Evolutionary conservation across 1,140 invertebrate species (phyloP), one percentile per base, ranked within the genome.

Genomic region (Frieseomelitta varia): DNA sequence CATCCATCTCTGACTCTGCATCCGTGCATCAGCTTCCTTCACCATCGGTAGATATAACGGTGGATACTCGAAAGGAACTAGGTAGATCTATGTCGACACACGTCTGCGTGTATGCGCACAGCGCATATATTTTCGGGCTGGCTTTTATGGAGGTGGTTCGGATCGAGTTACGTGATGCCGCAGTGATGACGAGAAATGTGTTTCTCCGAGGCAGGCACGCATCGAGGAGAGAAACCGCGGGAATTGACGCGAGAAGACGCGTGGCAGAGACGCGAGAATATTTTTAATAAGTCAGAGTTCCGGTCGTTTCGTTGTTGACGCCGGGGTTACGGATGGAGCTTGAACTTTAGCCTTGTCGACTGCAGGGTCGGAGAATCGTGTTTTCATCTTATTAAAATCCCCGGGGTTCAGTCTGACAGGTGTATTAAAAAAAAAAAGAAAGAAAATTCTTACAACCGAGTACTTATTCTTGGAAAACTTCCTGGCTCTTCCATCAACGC

Each of bases 341-440:
- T 71, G 75, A 61, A 75, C 65, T 4, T n/a, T 21, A 27, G 61
- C 24, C 56, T 58, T 15, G 55, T 53, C 53, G 63, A 24, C 6
- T 19, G 24, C 39, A 47, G 34, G 34, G 53, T 12, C 47, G 56
- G 24, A 81, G 61, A 63, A 39, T 27, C 56, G 56, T 39, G 76
- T 84, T 84, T 55, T 79, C 81, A 79, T 67, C 67, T 84, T 84
- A 84, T 84, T 84, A 84, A 84, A 84, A 84, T 71, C 76, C 67
- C 47, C 56, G 11, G 65, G 15, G n/a, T 61, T 61, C 53, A 19
- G 12, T 14, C 24, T 27, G n/a, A 11, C 67, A 47, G 51, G 78
- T 58, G 63, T 78, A 83, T 83, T 78, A 78, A 71, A 69, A 83
- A 69, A 0, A 47, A 10, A 47, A 47, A 47, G n/a, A n/a, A n/a